These are phyloP conservation scores for Phrynocephalus vlangalii DNA, from an alignment of 2,797 vertebrate genomes.

Conservation along the genomic window DNA sequence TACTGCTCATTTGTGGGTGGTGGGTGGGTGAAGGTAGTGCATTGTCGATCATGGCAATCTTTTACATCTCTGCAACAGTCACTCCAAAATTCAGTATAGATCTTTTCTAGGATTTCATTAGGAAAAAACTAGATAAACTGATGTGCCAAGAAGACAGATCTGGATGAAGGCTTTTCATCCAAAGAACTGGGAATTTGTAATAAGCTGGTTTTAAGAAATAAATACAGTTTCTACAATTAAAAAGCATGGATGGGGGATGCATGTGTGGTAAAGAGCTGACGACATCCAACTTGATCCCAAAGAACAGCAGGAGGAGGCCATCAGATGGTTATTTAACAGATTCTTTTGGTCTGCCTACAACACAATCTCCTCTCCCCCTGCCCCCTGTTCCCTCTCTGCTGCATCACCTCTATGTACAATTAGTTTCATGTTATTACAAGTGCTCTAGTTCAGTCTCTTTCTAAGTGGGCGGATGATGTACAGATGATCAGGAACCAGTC, in stretches of 20 bases:
- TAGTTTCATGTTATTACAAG: no score
- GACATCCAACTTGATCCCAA: no score
- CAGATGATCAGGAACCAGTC: no score
- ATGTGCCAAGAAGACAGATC: background rate
- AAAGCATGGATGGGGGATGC: background rate
- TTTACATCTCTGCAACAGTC: background rate
- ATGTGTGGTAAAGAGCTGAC: background rate
- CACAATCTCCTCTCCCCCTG: no score
- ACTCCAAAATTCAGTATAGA: background rate
- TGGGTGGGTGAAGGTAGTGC: background rate
- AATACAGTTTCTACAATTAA: background rate
- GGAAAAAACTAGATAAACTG: background rate
- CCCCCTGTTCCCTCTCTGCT: no score
- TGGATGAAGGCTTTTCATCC: background rate
- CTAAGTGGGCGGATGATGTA: no score
- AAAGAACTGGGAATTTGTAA: background rate
- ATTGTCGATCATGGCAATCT: background rate
- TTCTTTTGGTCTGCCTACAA: no score
- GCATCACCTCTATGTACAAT: no score
- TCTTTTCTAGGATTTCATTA: background rate
- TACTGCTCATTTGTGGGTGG: background rate
- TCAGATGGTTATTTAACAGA: no score
- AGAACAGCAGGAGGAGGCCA: no score
- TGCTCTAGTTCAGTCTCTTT: no score
- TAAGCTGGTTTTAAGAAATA: background rate